Conservation (phyloP, 2,888 invertebrate genomes). For the Oligia latruncula region DNA sequence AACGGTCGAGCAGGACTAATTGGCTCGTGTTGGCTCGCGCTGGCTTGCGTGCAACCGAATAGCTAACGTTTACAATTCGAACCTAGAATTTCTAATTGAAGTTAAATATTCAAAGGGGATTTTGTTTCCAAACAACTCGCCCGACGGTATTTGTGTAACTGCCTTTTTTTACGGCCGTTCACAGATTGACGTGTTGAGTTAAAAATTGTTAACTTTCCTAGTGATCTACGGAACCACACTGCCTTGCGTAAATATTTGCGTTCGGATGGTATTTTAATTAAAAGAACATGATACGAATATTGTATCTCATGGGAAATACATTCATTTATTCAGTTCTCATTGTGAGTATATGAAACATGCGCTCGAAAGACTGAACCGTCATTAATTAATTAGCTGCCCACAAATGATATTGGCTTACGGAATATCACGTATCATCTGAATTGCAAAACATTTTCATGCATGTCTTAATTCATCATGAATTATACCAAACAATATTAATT, state of each 20-base stretch:
- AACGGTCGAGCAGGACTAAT: slow-evolving; percentile 48
- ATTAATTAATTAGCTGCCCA: slow-evolving; percentile 45
- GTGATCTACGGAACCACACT: slow-evolving; percentile 1
- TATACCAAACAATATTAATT: background rate
- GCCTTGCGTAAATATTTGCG: slow-evolving; percentile 25
- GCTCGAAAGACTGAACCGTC: slow-evolving; percentile 2
- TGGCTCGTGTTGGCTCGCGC: slow-evolving; percentile 20
- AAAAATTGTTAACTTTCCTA: slow-evolving; percentile 24
- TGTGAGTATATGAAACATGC: slow-evolving; percentile 23
- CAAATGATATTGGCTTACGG: slow-evolving; percentile 43
- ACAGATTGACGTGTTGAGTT: slow-evolving; percentile 12
- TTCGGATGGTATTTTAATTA: slow-evolving; percentile 34
- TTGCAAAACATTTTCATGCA: slow-evolving; percentile 32
- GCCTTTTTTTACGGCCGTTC: slow-evolving; percentile 22
- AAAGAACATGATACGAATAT: slow-evolving; percentile 22
- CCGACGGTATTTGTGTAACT: slow-evolving; percentile 7
- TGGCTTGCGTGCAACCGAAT: slow-evolving; percentile 34
- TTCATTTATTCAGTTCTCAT: slow-evolving; percentile 21
- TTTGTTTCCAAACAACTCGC: slow-evolving; percentile 42
- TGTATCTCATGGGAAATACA: background rate
- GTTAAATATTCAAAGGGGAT: slow-evolving; percentile 52
- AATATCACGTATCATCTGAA: slow-evolving; percentile 34
- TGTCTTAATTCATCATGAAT: slow-evolving; percentile 23
- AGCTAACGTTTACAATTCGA: slow-evolving; percentile 41
- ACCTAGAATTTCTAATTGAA: slow-evolving; percentile 48